Conservation (phyloP, 2,797 vertebrate species). For the Labroides dimidiatus region DNA sequence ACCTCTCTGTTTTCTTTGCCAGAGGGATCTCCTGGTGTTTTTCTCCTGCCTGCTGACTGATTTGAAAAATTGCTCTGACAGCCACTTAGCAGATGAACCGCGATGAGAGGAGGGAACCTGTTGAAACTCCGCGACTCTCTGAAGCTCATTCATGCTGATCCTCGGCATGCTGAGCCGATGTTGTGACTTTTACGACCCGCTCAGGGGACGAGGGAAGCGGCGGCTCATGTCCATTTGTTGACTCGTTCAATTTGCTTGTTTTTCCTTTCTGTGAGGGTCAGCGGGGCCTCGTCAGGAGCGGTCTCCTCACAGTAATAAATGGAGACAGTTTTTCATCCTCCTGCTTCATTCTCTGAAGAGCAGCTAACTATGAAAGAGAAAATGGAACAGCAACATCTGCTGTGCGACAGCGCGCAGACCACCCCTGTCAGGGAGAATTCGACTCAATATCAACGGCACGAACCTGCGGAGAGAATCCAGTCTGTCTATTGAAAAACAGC, state of each 20-base stretch:
- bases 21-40: conserved; percentile 15
- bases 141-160: conserved; percentile 25
- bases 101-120: conserved; percentile 33
- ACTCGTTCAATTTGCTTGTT: conserved; percentile 73
- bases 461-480: conserved; percentile 38
- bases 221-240: conserved; percentile 65
- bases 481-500: conserved; percentile 54
- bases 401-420: conserved; percentile 46
- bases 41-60: conserved; percentile 44
- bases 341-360: conserved; percentile 44
- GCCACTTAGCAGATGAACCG: conserved; percentile 34
- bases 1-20: conserved; percentile 53
- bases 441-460: conserved; percentile 53
- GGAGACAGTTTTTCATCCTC: conserved; percentile 56
- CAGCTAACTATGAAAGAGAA: conserved; percentile 47
- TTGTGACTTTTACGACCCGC: conserved; percentile 21
- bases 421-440: conserved; percentile 60
- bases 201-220: neutral
- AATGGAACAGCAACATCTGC: conserved; percentile 63
- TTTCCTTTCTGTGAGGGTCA: conserved; percentile 61
- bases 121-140: conserved; percentile 36
- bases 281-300: conserved; percentile 41
- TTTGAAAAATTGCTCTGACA: conserved; percentile 43
- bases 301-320: conserved; percentile 59
- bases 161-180: conserved; percentile 18